Evolutionary conservation across 1,140 invertebrate species (phyloP).

Genomic region (silkworm (Bombyx mori)): ASM3026992v2 NC_085129.1:15819001-15819500

Average conservation of each 20-base stretch:
- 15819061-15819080: too few species aligned
- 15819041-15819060: too few species aligned
- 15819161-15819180: conserved; percentile 99
- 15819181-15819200: conserved; percentile 99
- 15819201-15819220: conserved; percentile 91
- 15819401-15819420: conserved; percentile 72
- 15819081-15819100: too few species aligned
- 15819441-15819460: conserved; percentile 87
- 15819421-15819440: conserved; percentile 82
- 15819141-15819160: conserved; percentile 99
- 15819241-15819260: conserved; percentile 93
- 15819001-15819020: too few species aligned
- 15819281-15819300: conserved; percentile 71
- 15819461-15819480: conserved; percentile 79
- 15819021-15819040: too few species aligned
- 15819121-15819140: conserved; percentile 73
- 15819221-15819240: conserved; percentile 93
- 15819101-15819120: too few species aligned
- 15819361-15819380: conserved; percentile 32
- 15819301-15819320: too few species aligned
- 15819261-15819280: conserved; percentile 92
- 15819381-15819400: conserved; percentile 42
- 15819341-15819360: background rate
- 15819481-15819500: conserved; percentile 49
- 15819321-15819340: too few species aligned